Evolutionary conservation across 2,797 vertebrate genomes (phyloP), one percentile per base, ranked within the genome.

Genomic region (Halcyon chelicuti): DNA sequence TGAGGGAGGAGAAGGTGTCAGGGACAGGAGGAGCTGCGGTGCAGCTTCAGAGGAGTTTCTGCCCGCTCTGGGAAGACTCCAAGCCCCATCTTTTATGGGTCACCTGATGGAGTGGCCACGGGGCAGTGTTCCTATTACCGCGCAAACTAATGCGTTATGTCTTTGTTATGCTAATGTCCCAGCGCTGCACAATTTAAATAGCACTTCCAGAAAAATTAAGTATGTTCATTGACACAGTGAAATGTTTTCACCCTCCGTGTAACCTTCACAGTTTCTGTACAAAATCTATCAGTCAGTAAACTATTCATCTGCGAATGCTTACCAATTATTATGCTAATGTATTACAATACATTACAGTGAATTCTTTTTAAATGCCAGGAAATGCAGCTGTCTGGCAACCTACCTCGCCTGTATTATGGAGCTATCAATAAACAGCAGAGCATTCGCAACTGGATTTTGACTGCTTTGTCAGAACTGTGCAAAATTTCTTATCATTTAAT

Each of bases 321-420:
- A 98, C 97, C 98, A 98, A 98, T 98, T 98, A 98, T 99, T 98
- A 99, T 99, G 98, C 98, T 99, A 99, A 99, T 99, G 97, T 71
- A 94, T 97, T 97, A 97, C 97, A 96, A 97, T 98, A 98, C 98
- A 98, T 98, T 98, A 98, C 97, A 98, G 98, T 97, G 98, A 98
- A 98, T 98, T 99, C 98, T 97, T 97, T 98, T 97, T 97, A 98
- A 98, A 97, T 97, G 97, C 97, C 97, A 97, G 96, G 97, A 97
- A 98, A 97, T 96, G 97, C 97, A 98, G 97, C 97, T 97, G 97
- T 97, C 97, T 98, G 95, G 97, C 97, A 96, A 72, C 85, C 93
- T 63, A 96, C 97, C 88, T 80, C 93, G 93, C 95, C 88, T 82
- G 94, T 96, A 96, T 97, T 96, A 96, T 84, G 85, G 97, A 96